phyloP scores from a whole-genome alignment of 2,888 invertebrate genomes.

The Eretmocerus hayati region DNA sequence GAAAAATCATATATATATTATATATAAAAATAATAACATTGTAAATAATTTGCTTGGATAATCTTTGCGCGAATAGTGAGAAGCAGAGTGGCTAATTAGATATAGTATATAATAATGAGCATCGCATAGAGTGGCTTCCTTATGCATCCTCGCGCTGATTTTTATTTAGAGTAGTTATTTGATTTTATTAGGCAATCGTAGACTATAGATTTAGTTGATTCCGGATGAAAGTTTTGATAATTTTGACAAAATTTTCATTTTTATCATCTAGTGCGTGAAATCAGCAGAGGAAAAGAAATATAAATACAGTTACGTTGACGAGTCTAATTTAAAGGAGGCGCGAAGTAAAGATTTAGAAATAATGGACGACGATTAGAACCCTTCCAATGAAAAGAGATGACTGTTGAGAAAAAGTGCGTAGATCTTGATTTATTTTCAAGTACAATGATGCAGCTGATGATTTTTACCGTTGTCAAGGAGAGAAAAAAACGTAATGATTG shows the following conservation, averaged over 20 bases:
- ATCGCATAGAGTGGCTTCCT: too few species aligned
- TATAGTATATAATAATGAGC: too few species aligned
- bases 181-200: slow-evolving; percentile 2
- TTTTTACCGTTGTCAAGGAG: slow-evolving; percentile 27
- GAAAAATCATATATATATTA: too few species aligned
- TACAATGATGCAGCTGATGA: slow-evolving; percentile 27
- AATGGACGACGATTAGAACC: slow-evolving; percentile 42
- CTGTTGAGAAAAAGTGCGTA: slow-evolving; percentile 24
- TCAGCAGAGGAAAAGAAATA: slow-evolving; percentile 42
- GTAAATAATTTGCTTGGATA: too few species aligned
- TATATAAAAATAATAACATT: too few species aligned
- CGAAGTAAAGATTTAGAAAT: slow-evolving; percentile 34
- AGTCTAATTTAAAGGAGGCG: slow-evolving; percentile 39
- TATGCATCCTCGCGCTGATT: too few species aligned
- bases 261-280: slow-evolving; percentile 40
- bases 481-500: slow-evolving; percentile 17
- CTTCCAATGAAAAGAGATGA: slow-evolving; percentile 22
- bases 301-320: slow-evolving; percentile 42
- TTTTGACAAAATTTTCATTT: slow-evolving; percentile 11
- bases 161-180: too few species aligned
- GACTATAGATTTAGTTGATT: slow-evolving; percentile 2
- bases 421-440: slow-evolving; percentile 25
- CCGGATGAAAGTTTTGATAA: not conserved
- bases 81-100: too few species aligned
- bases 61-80: too few species aligned